Evolutionary conservation across 2,797 vertebrate genomes (phyloP).

Genomic region (Scarus forsteni): DNA sequence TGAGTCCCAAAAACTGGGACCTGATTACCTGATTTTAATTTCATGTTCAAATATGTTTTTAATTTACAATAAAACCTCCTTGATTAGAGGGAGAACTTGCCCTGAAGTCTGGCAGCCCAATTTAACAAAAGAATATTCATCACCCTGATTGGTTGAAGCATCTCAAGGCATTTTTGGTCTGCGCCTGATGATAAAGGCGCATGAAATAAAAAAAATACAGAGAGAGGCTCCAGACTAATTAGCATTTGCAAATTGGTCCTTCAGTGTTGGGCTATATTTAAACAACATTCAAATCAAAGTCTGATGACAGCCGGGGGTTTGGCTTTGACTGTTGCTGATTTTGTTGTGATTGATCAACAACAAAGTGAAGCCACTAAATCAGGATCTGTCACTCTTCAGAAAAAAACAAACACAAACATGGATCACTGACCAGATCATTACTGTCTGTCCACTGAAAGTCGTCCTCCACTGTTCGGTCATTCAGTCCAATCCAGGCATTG

Average conservation of each 20-base stretch:
- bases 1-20: not conserved
- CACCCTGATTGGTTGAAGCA: not conserved
- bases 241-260: not conserved
- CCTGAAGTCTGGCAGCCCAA: not conserved
- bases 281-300: not conserved
- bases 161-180: not conserved
- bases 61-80: not conserved
- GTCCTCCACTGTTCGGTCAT: constrained; percentile 94
- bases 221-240: constrained; percentile 1
- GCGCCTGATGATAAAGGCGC: not conserved
- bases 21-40: not conserved
- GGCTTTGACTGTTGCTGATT: not conserved
- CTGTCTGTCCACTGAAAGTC: constrained; percentile 98
- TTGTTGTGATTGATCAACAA: not conserved
- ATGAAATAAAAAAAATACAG: not conserved
- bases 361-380: not conserved
- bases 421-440: constrained; percentile 88
- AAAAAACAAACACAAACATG: not conserved
- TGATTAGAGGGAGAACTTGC: not conserved
- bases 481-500: constrained; percentile 96
- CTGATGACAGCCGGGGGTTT: not conserved
- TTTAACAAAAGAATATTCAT: not conserved
- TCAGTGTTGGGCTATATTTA: not conserved
- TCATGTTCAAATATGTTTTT: not conserved
- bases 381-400: not conserved